Evolutionary conservation across 2,797 vertebrate species (phyloP).

Genomic region (Todus mexicanus): DNA sequence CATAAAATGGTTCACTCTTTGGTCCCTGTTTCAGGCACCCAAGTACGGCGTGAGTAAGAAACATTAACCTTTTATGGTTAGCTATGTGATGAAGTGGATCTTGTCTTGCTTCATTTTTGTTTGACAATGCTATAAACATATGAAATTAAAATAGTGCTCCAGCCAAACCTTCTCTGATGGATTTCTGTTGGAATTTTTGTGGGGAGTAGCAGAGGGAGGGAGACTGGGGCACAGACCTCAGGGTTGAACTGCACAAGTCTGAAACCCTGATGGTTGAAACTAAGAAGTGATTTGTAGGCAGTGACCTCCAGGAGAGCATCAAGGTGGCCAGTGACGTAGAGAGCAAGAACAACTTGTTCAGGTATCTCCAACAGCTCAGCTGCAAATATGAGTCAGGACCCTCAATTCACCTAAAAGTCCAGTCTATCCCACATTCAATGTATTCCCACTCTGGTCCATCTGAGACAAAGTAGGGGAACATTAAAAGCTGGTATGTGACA

Average conservation of each 20-base stretch:
- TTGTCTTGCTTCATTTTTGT: slow-evolving; percentile 30
- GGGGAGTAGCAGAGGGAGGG: background rate
- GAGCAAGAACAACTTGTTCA: background rate
- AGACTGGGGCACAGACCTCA: background rate
- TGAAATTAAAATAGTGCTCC: background rate
- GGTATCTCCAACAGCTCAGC: background rate
- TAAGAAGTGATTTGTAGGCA: background rate
- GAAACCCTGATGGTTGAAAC: background rate
- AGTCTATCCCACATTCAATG: background rate
- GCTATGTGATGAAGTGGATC: background rate
- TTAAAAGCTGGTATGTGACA: background rate
- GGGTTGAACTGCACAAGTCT: background rate
- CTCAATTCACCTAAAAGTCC: background rate
- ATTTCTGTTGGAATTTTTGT: slow-evolving; percentile 8
- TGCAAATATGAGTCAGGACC: background rate
- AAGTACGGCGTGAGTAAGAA: background rate
- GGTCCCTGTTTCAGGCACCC: background rate
- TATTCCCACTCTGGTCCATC: background rate
- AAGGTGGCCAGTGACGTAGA: background rate
- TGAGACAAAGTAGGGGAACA: background rate
- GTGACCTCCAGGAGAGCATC: background rate
- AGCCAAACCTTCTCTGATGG: slow-evolving; percentile 2
- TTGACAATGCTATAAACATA: slow-evolving; percentile 34
- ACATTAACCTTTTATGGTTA: slow-evolving; percentile 55
- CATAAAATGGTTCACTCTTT: background rate